A percentile compares a stretch with the other conserved stretches of the same genome.
These are phyloP conservation scores for Cirrhinus mrigala DNA, from an alignment of 2,797 vertebrate species.

Conservation along the genomic window DNA sequence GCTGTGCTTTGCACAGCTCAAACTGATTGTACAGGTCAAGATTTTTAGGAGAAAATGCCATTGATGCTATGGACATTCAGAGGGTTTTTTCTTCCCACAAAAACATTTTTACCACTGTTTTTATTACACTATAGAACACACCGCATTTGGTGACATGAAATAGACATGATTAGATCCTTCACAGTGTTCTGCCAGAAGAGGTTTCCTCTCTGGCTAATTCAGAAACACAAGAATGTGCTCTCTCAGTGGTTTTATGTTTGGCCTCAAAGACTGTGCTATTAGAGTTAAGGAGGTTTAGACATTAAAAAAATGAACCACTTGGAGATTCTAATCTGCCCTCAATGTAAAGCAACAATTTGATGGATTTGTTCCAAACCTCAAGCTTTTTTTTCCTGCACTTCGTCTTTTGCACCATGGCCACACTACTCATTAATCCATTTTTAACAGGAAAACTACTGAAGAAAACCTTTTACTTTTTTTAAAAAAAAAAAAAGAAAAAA, in stretches of 20 bases:
- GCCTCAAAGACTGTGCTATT: neutral
- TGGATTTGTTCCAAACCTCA: constrained; percentile 32
- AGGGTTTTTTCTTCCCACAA: neutral
- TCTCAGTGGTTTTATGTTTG: constrained; percentile 20
- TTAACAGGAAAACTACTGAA: constrained; percentile 77
- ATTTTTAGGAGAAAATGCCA: constrained; percentile 22
- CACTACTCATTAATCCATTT: constrained; percentile 49
- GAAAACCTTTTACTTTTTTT: constrained; percentile 59
- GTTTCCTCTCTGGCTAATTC: constrained; percentile 32
- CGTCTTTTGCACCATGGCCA: constrained; percentile 53
- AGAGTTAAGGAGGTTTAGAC: constrained; percentile 17
- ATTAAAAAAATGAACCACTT: constrained; percentile 16
- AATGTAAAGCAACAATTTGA: constrained; percentile 14
- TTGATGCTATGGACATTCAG: neutral
- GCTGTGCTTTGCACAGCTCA: constrained; percentile 27
- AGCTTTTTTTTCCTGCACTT: constrained; percentile 38
- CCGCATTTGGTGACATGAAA: constrained; percentile 8
- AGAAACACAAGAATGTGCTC: constrained; percentile 1
- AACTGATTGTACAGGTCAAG: constrained; percentile 42
- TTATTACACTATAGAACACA: constrained; percentile 7
- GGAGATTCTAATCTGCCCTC: constrained; percentile 19
- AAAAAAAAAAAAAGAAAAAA: constrained; percentile 52
- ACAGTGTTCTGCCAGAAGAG: constrained; percentile 43
- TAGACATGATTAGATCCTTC: constrained; percentile 21
- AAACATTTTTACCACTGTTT: constrained; percentile 26